Conservation (phyloP, 2,113 vertebrate genomes). For the Oxyura jamaicensis region DNA sequence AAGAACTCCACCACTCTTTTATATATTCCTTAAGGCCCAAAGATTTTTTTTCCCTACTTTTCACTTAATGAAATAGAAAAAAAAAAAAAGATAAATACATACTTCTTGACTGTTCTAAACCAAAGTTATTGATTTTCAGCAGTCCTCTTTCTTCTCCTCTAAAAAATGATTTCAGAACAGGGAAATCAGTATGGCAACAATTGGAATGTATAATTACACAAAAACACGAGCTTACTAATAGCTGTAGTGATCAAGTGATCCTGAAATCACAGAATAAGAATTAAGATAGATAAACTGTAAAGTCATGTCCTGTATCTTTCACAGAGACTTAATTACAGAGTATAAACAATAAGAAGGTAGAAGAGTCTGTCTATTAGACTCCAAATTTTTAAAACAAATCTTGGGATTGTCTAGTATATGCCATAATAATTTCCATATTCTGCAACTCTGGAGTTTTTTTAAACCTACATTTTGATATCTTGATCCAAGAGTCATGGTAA, state of each 20-base stretch:
- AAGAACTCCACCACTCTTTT: neutral
- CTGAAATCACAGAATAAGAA: neutral
- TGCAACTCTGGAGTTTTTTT: neutral
- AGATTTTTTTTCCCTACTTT: neutral
- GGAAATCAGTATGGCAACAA: neutral
- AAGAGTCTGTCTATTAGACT: conserved; percentile 5
- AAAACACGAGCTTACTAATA: neutral
- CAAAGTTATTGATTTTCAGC: neutral
- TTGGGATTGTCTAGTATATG: neutral
- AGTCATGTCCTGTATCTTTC: neutral
- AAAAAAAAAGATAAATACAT: neutral
- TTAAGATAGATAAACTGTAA: neutral
- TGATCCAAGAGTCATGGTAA: conserved; percentile 38
- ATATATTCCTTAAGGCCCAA: neutral
- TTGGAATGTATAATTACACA: neutral
- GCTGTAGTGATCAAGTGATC: neutral
- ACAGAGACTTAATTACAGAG: neutral
- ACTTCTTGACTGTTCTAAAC: neutral
- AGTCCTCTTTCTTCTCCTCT: neutral
- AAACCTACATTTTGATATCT: conserved; percentile 20
- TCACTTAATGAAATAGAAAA: neutral
- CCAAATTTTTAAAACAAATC: conserved; percentile 18
- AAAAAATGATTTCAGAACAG: neutral
- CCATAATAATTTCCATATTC: conserved; percentile 38
- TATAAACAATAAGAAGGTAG: neutral